Percentiles rank a stretch among this genome's conserved stretches.
phyloP scores from a whole-genome alignment of 2,113 vertebrate genomes.

The Castor canadensis region DNA sequence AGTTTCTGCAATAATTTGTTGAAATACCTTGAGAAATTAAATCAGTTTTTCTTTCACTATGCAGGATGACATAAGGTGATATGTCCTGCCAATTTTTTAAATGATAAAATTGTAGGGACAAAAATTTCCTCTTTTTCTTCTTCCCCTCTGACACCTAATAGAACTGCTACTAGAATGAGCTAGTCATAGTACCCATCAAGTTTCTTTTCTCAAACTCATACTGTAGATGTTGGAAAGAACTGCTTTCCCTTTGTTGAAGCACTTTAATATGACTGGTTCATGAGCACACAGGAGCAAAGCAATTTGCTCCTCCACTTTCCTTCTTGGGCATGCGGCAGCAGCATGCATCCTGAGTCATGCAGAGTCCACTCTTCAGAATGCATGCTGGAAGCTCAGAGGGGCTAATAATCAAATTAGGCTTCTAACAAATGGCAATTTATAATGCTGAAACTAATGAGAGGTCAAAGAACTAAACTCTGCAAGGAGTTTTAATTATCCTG shows the following conservation, averaged over 20 bases:
- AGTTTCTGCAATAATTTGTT: conserved; percentile 76
- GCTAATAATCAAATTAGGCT: conserved; percentile 75
- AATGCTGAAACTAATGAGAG: conserved; percentile 74
- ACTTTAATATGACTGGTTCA: conserved; percentile 43
- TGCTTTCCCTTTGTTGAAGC: conserved; percentile 26
- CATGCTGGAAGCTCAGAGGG: conserved; percentile 58
- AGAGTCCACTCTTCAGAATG: conserved; percentile 52
- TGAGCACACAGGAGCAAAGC: conserved; percentile 34
- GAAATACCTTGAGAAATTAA: conserved; percentile 77
- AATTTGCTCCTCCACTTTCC: conserved; percentile 52
- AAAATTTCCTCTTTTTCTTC: conserved; percentile 43
- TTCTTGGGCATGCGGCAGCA: neutral
- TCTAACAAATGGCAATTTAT: conserved; percentile 72
- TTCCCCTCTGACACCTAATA: conserved; percentile 51
- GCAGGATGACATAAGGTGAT: conserved; percentile 72
- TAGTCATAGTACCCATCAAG: conserved; percentile 34
- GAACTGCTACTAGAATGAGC: conserved; percentile 55
- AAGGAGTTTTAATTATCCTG: conserved; percentile 72
- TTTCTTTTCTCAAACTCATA: conserved; percentile 34
- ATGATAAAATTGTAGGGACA: conserved; percentile 73
- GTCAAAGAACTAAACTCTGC: conserved; percentile 69
- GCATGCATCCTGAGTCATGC: conserved; percentile 19
- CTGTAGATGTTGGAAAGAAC: neutral
- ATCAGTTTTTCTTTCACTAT: conserved; percentile 74
- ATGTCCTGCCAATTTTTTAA: conserved; percentile 73